phyloP scores from a whole-genome alignment of 2,797 vertebrate species.

The Halcyon badia region DNA sequence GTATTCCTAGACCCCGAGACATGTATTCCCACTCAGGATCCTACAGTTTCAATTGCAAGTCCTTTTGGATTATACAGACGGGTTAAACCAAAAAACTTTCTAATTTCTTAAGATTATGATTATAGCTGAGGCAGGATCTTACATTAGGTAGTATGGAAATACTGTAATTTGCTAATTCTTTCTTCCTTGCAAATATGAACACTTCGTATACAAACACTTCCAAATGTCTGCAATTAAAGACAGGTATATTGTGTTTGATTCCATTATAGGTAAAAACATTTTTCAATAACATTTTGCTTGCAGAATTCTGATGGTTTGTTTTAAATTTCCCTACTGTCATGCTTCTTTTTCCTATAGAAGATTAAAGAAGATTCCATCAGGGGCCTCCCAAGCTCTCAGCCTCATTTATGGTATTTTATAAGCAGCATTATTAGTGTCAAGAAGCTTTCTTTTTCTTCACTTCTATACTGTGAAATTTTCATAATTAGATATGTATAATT shows the following conservation, averaged over 20 bases:
- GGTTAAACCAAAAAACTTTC: background rate
- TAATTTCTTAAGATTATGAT: background rate
- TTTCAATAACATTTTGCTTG: background rate
- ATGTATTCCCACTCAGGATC: background rate
- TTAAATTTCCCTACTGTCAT: background rate
- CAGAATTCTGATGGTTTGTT: background rate
- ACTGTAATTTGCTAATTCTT: background rate
- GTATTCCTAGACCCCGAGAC: background rate
- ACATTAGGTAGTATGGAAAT: background rate
- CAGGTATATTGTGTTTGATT: background rate
- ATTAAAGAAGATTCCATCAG: slow-evolving; percentile 1
- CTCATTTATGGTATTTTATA: slow-evolving; percentile 17
- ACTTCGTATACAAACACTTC: background rate
- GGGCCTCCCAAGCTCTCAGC: background rate
- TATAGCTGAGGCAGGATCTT: background rate
- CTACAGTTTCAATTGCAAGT: background rate
- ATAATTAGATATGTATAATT: slow-evolving; percentile 74
- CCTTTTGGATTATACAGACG: background rate
- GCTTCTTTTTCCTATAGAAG: background rate
- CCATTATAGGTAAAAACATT: background rate
- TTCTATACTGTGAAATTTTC: slow-evolving; percentile 49
- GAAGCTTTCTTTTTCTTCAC: background rate
- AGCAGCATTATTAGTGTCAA: background rate
- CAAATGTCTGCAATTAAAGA: background rate
- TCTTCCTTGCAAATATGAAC: background rate